These are phyloP conservation scores for Caenorhabditis sp. DNA, from an alignment of 2,888 invertebrate genomes.

Conservation along the genomic window DNA sequence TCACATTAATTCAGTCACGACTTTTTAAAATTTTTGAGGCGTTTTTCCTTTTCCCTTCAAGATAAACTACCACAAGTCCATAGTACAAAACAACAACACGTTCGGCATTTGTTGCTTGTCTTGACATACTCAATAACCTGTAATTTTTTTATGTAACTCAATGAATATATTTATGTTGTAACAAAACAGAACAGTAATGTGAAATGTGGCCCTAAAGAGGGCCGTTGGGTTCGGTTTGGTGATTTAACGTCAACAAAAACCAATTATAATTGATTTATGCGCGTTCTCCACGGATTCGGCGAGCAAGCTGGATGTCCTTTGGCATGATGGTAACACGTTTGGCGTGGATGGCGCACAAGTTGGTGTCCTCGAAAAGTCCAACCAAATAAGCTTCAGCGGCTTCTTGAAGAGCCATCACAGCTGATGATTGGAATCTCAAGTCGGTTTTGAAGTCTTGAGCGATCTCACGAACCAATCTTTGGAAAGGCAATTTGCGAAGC, in stretches of 20 bases:
- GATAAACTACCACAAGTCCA: no score
- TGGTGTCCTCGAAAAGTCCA: constrained; percentile 91
- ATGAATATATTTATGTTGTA: no score
- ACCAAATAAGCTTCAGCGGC: constrained; percentile 84
- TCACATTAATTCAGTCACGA: no score
- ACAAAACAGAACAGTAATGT: no score
- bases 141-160: no score
- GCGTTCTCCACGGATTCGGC: constrained; percentile 8
- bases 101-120: no score
- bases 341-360: constrained; percentile 95
- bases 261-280: no score
- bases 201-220: constrained; percentile 61
- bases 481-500: constrained; percentile 54
- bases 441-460: constrained; percentile 54
- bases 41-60: no score
- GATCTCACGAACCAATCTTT: constrained; percentile 51
- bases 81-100: no score
- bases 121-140: no score
- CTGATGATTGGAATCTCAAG: constrained; percentile 50
- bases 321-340: constrained; percentile 98
- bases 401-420: constrained; percentile 76
- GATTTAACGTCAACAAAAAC: no score
- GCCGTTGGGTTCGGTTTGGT: constrained; percentile 60
- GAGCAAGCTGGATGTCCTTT: constrained; percentile 81
- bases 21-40: no score